Percentiles rank a stretch among this genome's conserved stretches.
These are phyloP conservation scores for Ichneumoninae sp. DNA, from an alignment of 2,888 invertebrate species.

Conservation along the genomic window DNA sequence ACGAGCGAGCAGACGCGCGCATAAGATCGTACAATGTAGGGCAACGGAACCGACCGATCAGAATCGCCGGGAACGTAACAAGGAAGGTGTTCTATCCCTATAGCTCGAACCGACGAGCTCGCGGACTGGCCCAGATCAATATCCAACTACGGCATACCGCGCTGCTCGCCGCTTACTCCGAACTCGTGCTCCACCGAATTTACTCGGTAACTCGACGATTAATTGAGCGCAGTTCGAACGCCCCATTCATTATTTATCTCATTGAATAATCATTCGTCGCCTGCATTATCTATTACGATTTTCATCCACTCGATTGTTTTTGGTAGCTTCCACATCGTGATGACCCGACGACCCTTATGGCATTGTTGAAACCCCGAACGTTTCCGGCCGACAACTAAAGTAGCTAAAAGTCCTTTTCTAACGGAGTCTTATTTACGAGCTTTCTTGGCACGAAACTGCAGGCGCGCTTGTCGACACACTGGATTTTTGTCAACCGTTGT, in stretches of 20 bases:
- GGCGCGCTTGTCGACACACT: constrained; percentile 35
- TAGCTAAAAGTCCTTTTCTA: neutral
- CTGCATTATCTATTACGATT: neutral
- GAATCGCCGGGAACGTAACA: constrained; percentile 42
- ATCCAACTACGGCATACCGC: constrained; percentile 71
- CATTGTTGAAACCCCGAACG: neutral
- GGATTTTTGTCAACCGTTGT: constrained; percentile 47
- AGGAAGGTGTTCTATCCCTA: constrained; percentile 45
- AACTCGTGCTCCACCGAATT: neutral
- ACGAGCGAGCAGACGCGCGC: constrained; percentile 20
- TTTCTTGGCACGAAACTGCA: constrained; percentile 53
- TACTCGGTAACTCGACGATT: constrained; percentile 1
- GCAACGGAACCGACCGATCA: constrained; percentile 63
- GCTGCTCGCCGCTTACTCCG: neutral
- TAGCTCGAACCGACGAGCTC: constrained; percentile 57
- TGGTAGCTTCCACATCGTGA: neutral
- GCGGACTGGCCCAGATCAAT: constrained; percentile 77
- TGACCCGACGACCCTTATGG: neutral
- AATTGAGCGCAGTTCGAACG: neutral
- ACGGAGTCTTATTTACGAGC: constrained; percentile 40
- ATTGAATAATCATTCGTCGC: neutral
- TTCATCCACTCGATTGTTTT: neutral
- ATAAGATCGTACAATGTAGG: constrained; percentile 67
- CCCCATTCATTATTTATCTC: neutral
- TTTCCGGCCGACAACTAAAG: neutral